A percentile compares a stretch with the other conserved stretches of the same genome.
phyloP scores from a whole-genome alignment of 2,888 invertebrate species.

The Erpobdella octoculata region DNA sequence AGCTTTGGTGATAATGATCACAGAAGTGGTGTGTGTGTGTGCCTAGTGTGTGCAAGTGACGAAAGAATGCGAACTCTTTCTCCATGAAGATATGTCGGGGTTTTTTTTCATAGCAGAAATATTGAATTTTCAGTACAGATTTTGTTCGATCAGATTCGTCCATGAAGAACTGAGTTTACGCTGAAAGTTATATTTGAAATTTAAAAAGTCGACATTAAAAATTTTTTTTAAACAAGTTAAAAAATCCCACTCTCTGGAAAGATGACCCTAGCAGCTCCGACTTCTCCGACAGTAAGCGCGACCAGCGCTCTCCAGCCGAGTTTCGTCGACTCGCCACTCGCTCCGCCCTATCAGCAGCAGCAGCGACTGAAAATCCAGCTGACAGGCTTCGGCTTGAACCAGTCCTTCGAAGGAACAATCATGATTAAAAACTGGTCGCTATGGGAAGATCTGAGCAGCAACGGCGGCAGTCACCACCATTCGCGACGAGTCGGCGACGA shows the following conservation, averaged over 20 bases:
- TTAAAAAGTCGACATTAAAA: too few species aligned
- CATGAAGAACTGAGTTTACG: too few species aligned
- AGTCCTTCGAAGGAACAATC: slow-evolving; percentile 35
- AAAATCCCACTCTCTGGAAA: not conserved
- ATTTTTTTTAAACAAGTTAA: too few species aligned
- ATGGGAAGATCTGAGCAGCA: not conserved
- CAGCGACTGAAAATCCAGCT: slow-evolving; percentile 33
- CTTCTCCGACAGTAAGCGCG: not conserved
- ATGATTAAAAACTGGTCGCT: slow-evolving; percentile 33
- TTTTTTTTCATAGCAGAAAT: too few species aligned
- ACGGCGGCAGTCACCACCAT: not conserved
- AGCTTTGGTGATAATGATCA: too few species aligned
- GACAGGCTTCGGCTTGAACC: slow-evolving; percentile 31
- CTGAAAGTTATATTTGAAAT: too few species aligned
- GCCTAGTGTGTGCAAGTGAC: too few species aligned
- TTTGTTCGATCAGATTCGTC: too few species aligned
- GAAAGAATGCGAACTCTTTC: too few species aligned
- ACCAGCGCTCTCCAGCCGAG: not conserved
- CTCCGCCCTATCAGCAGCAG: not conserved
- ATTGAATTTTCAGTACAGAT: too few species aligned
- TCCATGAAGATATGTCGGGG: too few species aligned
- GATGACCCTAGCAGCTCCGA: not conserved
- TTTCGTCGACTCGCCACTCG: not conserved
- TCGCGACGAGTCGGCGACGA: slow-evolving; percentile 2
- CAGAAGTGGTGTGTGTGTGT: too few species aligned